These are phyloP conservation scores for Luperina nickerlii DNA, from an alignment of 2,888 invertebrate species.

Conservation along the genomic window DNA sequence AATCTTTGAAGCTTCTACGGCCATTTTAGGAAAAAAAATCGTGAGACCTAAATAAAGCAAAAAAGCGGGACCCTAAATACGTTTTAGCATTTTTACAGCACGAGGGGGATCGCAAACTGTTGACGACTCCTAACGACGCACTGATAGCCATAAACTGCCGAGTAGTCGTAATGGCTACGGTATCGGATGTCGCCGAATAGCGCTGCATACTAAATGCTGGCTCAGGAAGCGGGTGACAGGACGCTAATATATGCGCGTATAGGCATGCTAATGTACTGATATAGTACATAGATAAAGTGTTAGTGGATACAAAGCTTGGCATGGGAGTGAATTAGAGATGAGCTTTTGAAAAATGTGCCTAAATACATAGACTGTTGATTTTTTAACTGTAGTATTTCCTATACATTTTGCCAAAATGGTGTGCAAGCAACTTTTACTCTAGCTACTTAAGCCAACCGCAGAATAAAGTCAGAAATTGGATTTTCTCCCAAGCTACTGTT, in stretches of 20 bases:
- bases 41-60: slow-evolving; percentile 32
- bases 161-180: slow-evolving; percentile 58
- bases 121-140: slow-evolving; percentile 49
- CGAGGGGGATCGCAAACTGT: slow-evolving; percentile 37
- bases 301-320: slow-evolving; percentile 13
- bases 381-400: neutral
- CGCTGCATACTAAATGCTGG: slow-evolving; percentile 74
- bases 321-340: neutral
- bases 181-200: slow-evolving; percentile 69
- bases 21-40: slow-evolving; percentile 33
- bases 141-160: slow-evolving; percentile 55
- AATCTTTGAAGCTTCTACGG: neutral
- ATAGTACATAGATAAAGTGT: slow-evolving; percentile 55
- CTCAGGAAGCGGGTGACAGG: slow-evolving; percentile 74
- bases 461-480: neutral
- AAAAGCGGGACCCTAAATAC: slow-evolving; percentile 10
- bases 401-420: neutral
- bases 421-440: neutral
- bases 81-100: slow-evolving; percentile 23
- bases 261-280: slow-evolving; percentile 56
- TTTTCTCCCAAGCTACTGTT: neutral
- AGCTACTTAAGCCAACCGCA: neutral
- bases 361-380: neutral
- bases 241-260: slow-evolving; percentile 61
- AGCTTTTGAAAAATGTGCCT: neutral